phyloP scores from a whole-genome alignment of 2,888 invertebrate species.

The Nephrotoma flavescens region DNA sequence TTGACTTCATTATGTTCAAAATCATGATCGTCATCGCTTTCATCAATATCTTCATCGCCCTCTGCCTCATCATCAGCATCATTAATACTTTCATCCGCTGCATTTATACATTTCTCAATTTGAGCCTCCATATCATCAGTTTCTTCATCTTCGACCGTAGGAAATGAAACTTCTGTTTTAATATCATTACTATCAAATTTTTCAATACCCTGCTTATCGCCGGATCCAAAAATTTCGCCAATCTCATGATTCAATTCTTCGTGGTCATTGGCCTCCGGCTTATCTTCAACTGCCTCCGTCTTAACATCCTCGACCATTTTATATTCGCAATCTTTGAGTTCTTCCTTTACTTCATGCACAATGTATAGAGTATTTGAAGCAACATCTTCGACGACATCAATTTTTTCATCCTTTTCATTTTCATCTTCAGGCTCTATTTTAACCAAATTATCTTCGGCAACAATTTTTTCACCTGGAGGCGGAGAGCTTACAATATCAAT shows the following conservation, averaged over 20 bases:
- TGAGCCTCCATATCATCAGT: neutral
- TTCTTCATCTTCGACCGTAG: neutral
- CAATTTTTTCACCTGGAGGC: conserved; percentile 26
- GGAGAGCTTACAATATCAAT: conserved; percentile 28
- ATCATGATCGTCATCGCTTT: neutral
- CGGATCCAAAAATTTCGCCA: neutral
- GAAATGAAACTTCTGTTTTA: neutral
- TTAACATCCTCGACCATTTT: neutral
- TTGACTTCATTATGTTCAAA: neutral
- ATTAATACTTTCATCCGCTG: neutral
- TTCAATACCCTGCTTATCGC: conserved; percentile 11
- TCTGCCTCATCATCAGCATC: conserved; percentile 1
- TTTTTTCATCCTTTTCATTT: conserved; percentile 17
- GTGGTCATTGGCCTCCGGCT: neutral
- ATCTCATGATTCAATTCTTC: neutral
- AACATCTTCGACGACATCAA: conserved; percentile 21
- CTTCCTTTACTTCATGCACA: neutral
- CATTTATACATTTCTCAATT: neutral
- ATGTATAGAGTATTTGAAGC: neutral
- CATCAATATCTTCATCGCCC: conserved; percentile 5
- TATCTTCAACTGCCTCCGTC: conserved; percentile 7
- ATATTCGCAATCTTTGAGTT: neutral
- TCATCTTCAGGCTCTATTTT: conserved; percentile 31
- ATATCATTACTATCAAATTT: conserved; percentile 15
- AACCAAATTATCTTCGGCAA: conserved; percentile 27